Percentiles rank a stretch among this genome's conserved stretches.
Conservation (phyloP, 1,140 invertebrate genomes). For the Xylocopa sonorina region DNA sequence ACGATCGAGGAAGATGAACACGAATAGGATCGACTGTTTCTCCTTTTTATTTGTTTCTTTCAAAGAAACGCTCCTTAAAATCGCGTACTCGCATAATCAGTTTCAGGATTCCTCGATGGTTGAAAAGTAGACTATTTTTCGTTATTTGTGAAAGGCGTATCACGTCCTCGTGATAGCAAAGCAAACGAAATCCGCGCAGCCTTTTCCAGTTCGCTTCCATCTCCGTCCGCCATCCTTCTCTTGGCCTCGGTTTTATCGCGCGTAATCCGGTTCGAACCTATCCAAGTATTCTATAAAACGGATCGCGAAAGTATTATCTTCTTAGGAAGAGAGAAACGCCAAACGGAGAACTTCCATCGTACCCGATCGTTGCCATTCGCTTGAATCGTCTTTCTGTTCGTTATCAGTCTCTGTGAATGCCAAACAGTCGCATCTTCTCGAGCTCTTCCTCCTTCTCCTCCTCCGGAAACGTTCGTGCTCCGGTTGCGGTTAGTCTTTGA, state of each 20-base stretch:
- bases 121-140: not conserved
- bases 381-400: not conserved
- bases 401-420: not conserved
- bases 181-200: not conserved
- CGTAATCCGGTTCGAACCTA: conserved; percentile 17
- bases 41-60: too few relatives aligned
- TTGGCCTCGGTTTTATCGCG: not conserved
- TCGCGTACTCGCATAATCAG: too few relatives aligned
- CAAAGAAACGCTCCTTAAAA: too few relatives aligned
- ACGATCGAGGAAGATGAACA: too few relatives aligned
- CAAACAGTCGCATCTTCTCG: not conserved
- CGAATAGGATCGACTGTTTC: too few relatives aligned
- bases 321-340: not conserved
- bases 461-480: not conserved
- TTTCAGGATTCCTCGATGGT: too few relatives aligned
- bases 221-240: too few relatives aligned
- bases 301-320: conserved; percentile 19
- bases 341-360: not conserved
- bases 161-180: not conserved
- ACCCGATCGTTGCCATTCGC: not conserved
- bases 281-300: conserved; percentile 21
- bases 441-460: not conserved
- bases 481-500: too few relatives aligned
- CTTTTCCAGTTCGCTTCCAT: not conserved
- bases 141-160: not conserved